Conservation (phyloP, 2,888 invertebrate genomes). For the Lymantria monacha region DNA sequence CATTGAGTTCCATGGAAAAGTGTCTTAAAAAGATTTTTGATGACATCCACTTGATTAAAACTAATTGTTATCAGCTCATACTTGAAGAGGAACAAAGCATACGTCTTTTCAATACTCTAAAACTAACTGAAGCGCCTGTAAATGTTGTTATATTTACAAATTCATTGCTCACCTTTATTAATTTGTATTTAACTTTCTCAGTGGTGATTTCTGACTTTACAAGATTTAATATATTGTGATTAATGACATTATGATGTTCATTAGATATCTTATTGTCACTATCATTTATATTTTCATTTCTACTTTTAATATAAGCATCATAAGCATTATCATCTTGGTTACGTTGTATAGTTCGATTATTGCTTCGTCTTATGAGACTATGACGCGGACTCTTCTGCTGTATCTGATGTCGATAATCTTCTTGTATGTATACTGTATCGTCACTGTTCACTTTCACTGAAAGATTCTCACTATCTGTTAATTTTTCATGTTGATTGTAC, state of each 20-base stretch:
- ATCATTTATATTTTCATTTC: background rate
- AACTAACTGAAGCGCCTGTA: too few species aligned
- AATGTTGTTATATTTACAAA: too few species aligned
- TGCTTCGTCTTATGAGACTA: background rate
- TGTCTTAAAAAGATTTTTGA: too few species aligned
- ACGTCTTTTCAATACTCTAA: too few species aligned
- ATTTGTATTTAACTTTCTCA: conserved; percentile 39
- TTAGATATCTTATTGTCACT: background rate
- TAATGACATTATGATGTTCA: conserved; percentile 4
- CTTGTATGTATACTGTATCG: background rate
- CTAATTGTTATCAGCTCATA: too few species aligned
- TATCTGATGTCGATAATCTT: background rate
- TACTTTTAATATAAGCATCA: background rate
- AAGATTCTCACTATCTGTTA: background rate
- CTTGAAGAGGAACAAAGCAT: too few species aligned
- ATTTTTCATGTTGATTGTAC: background rate
- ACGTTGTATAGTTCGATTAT: background rate
- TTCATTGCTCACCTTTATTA: conserved; percentile 37
- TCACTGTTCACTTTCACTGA: background rate
- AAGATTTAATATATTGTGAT: background rate
- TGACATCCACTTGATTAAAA: too few species aligned
- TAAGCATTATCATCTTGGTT: background rate
- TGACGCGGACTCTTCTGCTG: background rate
- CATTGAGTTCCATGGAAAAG: too few species aligned
- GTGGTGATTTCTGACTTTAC: background rate